A percentile compares a stretch with the other conserved stretches of the same genome.
These are phyloP conservation scores for Coptodon rendalli DNA, from an alignment of 2,113 vertebrate species.

Conservation along the genomic window DNA sequence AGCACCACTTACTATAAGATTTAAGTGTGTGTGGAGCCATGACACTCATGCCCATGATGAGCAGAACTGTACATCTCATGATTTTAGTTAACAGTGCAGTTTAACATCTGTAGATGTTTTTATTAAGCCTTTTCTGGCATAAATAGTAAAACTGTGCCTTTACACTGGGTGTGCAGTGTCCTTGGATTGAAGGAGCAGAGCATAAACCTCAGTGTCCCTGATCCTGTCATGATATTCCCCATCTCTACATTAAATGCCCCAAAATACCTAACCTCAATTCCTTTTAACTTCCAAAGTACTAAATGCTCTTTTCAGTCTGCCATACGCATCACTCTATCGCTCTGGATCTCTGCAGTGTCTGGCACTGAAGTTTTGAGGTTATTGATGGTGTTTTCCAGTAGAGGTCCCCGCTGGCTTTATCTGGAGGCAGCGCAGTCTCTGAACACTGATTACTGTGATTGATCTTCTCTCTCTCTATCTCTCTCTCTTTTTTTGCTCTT, in stretches of 20 bases:
- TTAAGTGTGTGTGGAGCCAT: neutral
- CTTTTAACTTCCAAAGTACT: neutral
- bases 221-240: neutral
- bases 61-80: neutral
- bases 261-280: fast-evolving
- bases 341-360: neutral
- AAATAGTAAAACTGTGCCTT: neutral
- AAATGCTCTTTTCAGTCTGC: neutral
- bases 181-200: neutral
- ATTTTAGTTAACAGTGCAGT: neutral
- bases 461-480: neutral
- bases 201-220: neutral
- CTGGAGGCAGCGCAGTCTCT: neutral
- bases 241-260: neutral
- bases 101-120: neutral
- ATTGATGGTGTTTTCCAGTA: slow-evolving; percentile 23
- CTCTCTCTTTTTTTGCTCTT: neutral
- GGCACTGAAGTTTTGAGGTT: neutral
- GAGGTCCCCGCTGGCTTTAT: slow-evolving; percentile 11
- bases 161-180: fast-evolving
- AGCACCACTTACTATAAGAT: neutral
- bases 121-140: neutral
- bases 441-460: neutral
- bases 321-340: fast-evolving
- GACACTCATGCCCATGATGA: neutral